These are phyloP conservation scores for Eilema griseolum DNA, from an alignment of 2,888 invertebrate genomes.

Conservation along the genomic window DNA sequence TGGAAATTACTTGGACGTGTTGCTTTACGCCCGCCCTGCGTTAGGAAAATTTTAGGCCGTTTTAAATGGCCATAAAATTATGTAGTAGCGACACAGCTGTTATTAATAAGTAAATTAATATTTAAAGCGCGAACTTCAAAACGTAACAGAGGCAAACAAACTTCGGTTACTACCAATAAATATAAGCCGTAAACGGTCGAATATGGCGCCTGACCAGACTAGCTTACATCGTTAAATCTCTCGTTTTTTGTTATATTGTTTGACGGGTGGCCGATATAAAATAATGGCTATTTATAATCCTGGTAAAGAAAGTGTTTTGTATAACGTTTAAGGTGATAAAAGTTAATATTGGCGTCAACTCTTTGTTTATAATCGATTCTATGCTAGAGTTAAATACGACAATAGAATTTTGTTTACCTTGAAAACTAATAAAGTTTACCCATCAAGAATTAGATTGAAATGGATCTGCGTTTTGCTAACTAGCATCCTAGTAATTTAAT, in stretches of 20 bases:
- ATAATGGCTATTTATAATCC: constrained; percentile 80
- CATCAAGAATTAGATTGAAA: constrained; percentile 51
- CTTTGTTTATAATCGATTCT: constrained; percentile 73
- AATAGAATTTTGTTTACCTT: constrained; percentile 56
- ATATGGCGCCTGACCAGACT: constrained; percentile 61
- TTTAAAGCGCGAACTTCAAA: constrained; percentile 45
- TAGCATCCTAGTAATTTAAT: constrained; percentile 41
- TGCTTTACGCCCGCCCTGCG: constrained; percentile 32
- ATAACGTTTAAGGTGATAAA: constrained; percentile 67
- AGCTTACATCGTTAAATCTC: constrained; percentile 62
- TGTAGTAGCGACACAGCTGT: constrained; percentile 49
- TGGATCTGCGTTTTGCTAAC: constrained; percentile 46
- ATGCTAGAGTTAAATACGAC: constrained; percentile 64
- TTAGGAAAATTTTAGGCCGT: constrained; percentile 40
- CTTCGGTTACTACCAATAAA: constrained; percentile 60
- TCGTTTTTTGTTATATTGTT: constrained; percentile 72
- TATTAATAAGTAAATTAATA: constrained; percentile 54
- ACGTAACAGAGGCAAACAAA: constrained; percentile 58
- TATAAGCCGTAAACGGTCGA: constrained; percentile 56
- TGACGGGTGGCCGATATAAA: constrained; percentile 79
- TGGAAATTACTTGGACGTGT: constrained; percentile 51
- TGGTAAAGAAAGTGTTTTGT: constrained; percentile 73
- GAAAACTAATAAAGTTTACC: constrained; percentile 61
- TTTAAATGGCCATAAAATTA: constrained; percentile 47
- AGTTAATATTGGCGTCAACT: constrained; percentile 76